phyloP scores from a whole-genome alignment of 2,888 invertebrate species.

The Thymelicus sylvestris region DNA sequence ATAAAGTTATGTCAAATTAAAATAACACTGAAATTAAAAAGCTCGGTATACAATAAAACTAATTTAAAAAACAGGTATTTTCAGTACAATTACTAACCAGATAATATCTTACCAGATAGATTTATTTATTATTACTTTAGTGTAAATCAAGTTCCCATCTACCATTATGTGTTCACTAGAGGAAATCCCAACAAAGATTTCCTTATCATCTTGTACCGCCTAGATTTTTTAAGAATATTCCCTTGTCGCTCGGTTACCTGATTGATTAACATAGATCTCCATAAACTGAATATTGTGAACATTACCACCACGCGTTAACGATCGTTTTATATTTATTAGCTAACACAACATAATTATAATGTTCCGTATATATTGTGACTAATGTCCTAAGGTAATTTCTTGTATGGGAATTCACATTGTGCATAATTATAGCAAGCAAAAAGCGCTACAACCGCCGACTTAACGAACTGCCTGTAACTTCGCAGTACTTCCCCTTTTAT shows the following conservation, averaged over 20 bases:
- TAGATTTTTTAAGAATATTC: neutral
- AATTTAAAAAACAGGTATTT: too few relatives aligned
- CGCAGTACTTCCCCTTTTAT: conserved; percentile 22
- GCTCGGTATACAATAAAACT: too few relatives aligned
- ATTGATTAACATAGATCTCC: conserved; percentile 4
- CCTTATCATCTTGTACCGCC: neutral
- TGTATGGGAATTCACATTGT: conserved; percentile 35
- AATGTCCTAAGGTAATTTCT: conserved; percentile 37
- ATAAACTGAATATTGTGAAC: conserved; percentile 8
- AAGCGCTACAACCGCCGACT: conserved; percentile 20
- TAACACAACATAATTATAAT: conserved; percentile 22
- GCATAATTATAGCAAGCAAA: conserved; percentile 33
- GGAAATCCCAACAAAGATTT: neutral
- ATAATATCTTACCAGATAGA: neutral
- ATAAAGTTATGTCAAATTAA: too few relatives aligned
- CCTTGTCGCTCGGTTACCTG: neutral
- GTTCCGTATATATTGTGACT: conserved; percentile 30
- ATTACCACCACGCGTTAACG: conserved; percentile 20
- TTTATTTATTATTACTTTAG: neutral
- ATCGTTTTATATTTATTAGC: conserved; percentile 30
- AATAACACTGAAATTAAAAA: too few relatives aligned
- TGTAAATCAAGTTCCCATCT: neutral
- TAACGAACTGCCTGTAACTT: conserved; percentile 20
- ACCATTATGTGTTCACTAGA: neutral
- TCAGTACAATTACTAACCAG: too few relatives aligned